phyloP scores from a whole-genome alignment of 2,113 vertebrate species.

The Bujurquina vittata region DNA sequence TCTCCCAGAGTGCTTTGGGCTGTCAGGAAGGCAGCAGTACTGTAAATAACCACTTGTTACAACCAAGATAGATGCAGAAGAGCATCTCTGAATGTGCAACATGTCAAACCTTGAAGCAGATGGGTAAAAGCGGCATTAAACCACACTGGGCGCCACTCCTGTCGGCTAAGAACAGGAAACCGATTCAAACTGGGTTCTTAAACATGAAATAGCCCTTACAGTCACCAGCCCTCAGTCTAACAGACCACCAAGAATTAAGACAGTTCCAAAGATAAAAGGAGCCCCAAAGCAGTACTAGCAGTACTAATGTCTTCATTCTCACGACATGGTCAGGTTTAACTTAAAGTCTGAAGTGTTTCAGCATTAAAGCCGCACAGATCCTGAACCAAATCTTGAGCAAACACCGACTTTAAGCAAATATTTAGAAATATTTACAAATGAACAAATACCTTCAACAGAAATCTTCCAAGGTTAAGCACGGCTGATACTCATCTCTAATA shows the following conservation, averaged over 20 bases:
- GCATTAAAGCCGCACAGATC: not conserved
- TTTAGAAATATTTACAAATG: not conserved
- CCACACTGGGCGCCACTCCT: accelerated
- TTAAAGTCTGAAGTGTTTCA: too few relatives aligned
- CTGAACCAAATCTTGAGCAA: not conserved
- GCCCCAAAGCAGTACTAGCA: not conserved
- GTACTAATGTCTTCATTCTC: not conserved
- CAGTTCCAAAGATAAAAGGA: not conserved
- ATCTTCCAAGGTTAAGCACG: too few relatives aligned
- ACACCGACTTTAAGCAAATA: too few relatives aligned
- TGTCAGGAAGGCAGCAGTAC: too few relatives aligned
- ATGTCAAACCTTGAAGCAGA: too few relatives aligned
- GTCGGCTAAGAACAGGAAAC: not conserved
- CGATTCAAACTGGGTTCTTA: not conserved
- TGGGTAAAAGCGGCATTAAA: too few relatives aligned
- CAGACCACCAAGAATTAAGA: not conserved
- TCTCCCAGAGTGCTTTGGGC: too few relatives aligned
- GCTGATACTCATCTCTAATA: too few relatives aligned
- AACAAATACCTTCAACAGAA: not conserved
- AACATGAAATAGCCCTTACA: not conserved
- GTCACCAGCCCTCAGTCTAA: not conserved
- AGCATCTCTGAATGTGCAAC: accelerated
- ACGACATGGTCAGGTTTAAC: too few relatives aligned
- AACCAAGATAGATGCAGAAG: not conserved
- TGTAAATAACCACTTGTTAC: not conserved